Evolutionary conservation across 2,113 vertebrate genomes (phyloP).

Genomic region (Oryzias woworae): DNA sequence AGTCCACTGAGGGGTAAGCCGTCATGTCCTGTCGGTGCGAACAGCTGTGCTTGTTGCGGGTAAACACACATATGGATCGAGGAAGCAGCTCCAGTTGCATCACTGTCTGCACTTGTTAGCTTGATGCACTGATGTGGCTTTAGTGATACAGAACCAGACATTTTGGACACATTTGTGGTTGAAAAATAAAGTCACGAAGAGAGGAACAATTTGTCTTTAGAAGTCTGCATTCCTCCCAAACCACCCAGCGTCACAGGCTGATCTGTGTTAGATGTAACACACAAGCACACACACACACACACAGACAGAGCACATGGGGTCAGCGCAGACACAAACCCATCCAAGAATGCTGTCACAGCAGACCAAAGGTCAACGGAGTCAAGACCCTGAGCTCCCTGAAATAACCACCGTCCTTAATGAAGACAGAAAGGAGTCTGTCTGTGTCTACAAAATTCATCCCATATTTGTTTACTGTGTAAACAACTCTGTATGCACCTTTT

Average conservation of each 20-base stretch:
- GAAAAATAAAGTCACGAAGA: conserved; percentile 19
- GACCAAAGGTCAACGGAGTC: conserved; percentile 42
- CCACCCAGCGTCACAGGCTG: conserved; percentile 50
- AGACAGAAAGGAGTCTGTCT: conserved; percentile 16
- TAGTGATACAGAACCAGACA: conserved; percentile 51
- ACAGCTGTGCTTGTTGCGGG: conserved; percentile 42
- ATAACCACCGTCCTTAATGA: conserved; percentile 15
- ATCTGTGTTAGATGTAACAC: conserved; percentile 41
- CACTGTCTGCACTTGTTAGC: conserved; percentile 14
- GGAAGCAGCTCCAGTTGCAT: conserved; percentile 5
- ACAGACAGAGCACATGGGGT: conserved; percentile 16
- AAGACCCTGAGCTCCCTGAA: conserved; percentile 27
- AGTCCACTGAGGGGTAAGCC: conserved; percentile 6
- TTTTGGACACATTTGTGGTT: conserved; percentile 15
- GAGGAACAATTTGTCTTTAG: conserved; percentile 37
- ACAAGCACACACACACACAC: conserved; percentile 4
- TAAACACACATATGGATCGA: conserved; percentile 30
- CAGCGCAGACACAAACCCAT: conserved; percentile 32
- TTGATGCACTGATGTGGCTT: conserved; percentile 20
- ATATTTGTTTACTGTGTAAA: neutral
- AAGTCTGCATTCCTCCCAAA: conserved; percentile 56
- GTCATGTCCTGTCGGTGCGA: conserved; percentile 30
- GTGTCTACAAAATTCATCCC: conserved; percentile 7
- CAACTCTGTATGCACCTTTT: too few relatives aligned
- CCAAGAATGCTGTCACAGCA: conserved; percentile 42